Evolutionary conservation across 2,797 vertebrate genomes (phyloP).

Genomic region (Ctenosaura bakeri): DNA sequence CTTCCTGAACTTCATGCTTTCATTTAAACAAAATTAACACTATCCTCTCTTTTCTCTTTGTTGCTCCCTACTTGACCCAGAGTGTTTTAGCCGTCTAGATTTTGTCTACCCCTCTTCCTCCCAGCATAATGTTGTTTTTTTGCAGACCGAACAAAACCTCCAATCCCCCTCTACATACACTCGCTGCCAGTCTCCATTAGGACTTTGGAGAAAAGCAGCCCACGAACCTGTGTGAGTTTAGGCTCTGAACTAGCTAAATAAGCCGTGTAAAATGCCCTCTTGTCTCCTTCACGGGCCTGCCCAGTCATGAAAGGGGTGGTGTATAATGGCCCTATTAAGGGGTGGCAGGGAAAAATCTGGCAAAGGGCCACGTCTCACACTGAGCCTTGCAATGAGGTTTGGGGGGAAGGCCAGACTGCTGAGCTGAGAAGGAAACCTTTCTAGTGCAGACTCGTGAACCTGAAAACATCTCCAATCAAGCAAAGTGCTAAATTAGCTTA

Average conservation of each 20-base stretch:
- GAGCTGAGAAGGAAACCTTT: background rate
- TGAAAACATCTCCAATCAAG: background rate
- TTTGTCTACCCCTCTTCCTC: constrained; percentile 68
- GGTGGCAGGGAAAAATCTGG: constrained; percentile 62
- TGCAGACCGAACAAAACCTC: constrained; percentile 67
- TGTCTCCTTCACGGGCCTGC: constrained; percentile 64
- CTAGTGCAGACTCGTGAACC: background rate
- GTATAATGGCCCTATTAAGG: constrained; percentile 69
- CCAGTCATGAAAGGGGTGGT: constrained; percentile 58
- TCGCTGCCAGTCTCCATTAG: constrained; percentile 68
- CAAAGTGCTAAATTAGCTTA: background rate
- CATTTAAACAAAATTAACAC: constrained; percentile 52
- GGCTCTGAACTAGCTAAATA: constrained; percentile 72
- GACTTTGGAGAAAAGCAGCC: constrained; percentile 69
- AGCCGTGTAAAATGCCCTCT: constrained; percentile 66
- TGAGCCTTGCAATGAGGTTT: constrained; percentile 34
- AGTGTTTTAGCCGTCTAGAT: constrained; percentile 66
- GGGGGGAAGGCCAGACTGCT: constrained; percentile 18
- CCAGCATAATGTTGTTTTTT: constrained; percentile 63
- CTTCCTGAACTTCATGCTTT: constrained; percentile 33
- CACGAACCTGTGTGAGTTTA: constrained; percentile 62
- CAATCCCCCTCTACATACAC: background rate
- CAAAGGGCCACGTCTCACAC: constrained; percentile 42
- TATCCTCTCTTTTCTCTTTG: constrained; percentile 8
- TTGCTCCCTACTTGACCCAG: constrained; percentile 52